Percentiles rank a stretch among this genome's conserved stretches.
These are phyloP conservation scores for Opisthograptis luteolata DNA, from an alignment of 2,888 invertebrate genomes.

Conservation along the genomic window DNA sequence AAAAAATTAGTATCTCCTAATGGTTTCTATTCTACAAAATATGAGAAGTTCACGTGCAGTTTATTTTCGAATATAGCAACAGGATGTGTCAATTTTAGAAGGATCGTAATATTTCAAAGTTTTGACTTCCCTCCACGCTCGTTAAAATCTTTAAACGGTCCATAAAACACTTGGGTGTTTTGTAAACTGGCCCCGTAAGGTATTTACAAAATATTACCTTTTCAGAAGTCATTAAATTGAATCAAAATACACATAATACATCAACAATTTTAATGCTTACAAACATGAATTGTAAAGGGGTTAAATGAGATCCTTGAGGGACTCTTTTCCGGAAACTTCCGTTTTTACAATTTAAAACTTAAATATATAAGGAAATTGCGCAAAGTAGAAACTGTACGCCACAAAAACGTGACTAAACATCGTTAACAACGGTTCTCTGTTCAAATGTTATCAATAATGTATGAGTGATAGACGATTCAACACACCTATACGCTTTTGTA, in stretches of 20 bases:
- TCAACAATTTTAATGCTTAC: conserved; percentile 1
- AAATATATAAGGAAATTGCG: conserved; percentile 3
- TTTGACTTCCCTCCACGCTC: conserved; percentile 47
- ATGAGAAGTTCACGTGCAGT: conserved; percentile 1
- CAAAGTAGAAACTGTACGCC: conserved; percentile 1
- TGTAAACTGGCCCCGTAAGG: conserved; percentile 54
- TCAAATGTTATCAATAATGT: conserved; percentile 8
- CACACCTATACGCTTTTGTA: neutral
- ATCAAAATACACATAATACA: conserved; percentile 19
- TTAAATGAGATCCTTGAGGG: conserved; percentile 1
- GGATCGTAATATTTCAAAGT: conserved; percentile 41
- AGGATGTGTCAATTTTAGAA: conserved; percentile 51
- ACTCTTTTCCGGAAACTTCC: neutral
- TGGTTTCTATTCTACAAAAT: neutral
- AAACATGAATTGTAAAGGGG: neutral
- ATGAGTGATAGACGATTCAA: conserved; percentile 6
- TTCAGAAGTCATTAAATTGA: conserved; percentile 53
- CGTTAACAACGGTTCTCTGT: conserved; percentile 3
- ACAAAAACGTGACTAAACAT: conserved; percentile 16
- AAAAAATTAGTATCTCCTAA: neutral
- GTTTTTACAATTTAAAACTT: neutral
- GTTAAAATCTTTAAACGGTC: conserved; percentile 53
- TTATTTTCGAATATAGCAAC: conserved; percentile 45
- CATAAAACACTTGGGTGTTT: conserved; percentile 50
- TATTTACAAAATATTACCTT: conserved; percentile 72